Percentiles rank a stretch among this genome's conserved stretches.
These are phyloP conservation scores for Murina feae DNA, from an alignment of 2,113 vertebrate genomes.

Conservation along the genomic window DNA sequence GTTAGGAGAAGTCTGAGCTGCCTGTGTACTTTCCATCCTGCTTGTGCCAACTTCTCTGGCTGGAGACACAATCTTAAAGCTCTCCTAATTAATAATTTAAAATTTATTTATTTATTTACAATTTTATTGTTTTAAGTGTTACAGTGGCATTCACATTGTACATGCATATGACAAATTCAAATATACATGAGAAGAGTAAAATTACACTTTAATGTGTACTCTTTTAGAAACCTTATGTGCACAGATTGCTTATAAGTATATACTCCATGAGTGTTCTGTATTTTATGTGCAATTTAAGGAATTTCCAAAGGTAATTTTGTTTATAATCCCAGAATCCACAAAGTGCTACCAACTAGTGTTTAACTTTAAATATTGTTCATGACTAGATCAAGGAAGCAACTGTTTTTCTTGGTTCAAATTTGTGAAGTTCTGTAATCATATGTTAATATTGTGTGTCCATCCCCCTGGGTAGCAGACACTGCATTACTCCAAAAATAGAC, in stretches of 20 bases:
- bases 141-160: background rate
- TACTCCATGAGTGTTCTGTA: background rate
- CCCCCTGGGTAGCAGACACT: background rate
- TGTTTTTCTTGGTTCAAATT: background rate
- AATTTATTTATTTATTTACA: background rate
- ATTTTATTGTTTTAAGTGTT: background rate
- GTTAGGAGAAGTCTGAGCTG: background rate
- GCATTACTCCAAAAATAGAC: slow-evolving; percentile 15
- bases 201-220: background rate
- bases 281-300: background rate
- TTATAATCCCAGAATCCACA: background rate
- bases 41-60: background rate
- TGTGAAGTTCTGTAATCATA: background rate
- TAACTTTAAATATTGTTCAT: background rate
- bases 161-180: background rate
- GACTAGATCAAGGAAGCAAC: background rate
- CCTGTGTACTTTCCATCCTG: background rate
- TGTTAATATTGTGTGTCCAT: background rate
- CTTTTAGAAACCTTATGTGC: background rate
- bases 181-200: background rate
- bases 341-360: background rate
- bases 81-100: background rate
- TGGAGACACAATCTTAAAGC: background rate
- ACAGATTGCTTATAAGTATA: background rate
- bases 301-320: background rate